Evolutionary conservation across 2,797 vertebrate species (phyloP).

Genomic region (Gastrophryne carolinensis): DNA sequence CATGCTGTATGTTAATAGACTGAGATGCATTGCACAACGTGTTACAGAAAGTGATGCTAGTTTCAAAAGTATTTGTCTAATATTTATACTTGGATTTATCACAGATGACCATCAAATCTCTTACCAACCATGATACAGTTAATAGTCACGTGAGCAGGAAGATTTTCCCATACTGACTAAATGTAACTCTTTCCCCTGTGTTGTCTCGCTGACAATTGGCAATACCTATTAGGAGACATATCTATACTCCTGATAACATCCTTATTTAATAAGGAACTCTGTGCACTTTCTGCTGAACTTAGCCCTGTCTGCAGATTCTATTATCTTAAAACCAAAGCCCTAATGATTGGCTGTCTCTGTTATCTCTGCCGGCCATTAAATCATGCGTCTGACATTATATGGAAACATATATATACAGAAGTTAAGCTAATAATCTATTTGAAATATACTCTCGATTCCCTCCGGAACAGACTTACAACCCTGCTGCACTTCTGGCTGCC

Average conservation of each 20-base stretch:
- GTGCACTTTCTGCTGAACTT: slow-evolving; percentile 17
- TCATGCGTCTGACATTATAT: slow-evolving; percentile 7
- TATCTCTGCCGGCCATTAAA: slow-evolving; percentile 12
- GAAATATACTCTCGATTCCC: not conserved
- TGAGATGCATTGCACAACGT: slow-evolving; percentile 7
- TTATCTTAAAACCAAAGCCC: not conserved
- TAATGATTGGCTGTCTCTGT: slow-evolving; percentile 38
- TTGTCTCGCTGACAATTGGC: slow-evolving; percentile 14
- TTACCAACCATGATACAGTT: not conserved
- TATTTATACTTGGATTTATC: not conserved
- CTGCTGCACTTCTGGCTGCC: not conserved
- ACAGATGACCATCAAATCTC: not conserved
- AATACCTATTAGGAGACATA: not conserved
- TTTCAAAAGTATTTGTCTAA: not conserved
- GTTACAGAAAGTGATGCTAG: not conserved
- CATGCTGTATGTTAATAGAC: slow-evolving; percentile 43
- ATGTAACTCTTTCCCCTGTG: not conserved
- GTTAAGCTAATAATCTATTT: not conserved
- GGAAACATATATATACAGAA: not conserved
- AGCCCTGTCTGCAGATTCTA: slow-evolving; percentile 15
- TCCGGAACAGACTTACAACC: not conserved
- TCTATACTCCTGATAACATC: slow-evolving; percentile 34
- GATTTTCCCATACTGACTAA: not conserved
- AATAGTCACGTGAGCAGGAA: not conserved
- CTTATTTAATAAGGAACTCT: slow-evolving; percentile 46